phyloP scores from a whole-genome alignment of 2,113 vertebrate species.

The Marmota flaviventris region DNA sequence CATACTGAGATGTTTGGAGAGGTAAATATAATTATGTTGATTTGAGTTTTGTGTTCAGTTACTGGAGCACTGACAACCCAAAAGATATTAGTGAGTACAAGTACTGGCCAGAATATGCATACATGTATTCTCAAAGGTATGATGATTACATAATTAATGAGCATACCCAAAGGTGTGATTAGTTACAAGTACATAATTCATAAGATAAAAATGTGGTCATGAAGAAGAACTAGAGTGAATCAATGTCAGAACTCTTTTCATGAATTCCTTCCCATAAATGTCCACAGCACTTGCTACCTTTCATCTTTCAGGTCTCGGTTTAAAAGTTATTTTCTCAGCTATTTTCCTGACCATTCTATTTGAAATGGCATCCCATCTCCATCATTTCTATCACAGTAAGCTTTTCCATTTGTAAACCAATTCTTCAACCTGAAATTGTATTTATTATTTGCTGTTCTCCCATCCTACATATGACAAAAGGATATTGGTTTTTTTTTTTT shows the following conservation, averaged over 20 bases:
- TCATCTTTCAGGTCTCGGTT: background rate
- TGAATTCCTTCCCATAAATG: background rate
- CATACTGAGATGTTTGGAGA: too few relatives aligned
- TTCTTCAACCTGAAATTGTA: background rate
- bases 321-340: background rate
- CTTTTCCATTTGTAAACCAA: background rate
- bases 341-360: background rate
- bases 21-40: too few relatives aligned
- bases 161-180: background rate
- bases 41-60: too few relatives aligned
- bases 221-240: background rate
- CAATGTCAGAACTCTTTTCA: background rate
- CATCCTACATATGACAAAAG: background rate
- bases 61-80: too few relatives aligned
- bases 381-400: background rate
- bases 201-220: background rate
- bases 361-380: background rate
- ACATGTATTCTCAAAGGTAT: background rate
- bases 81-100: background rate
- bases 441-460: background rate
- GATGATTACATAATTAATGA: background rate
- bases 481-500: background rate
- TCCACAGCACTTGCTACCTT: background rate
- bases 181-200: background rate
- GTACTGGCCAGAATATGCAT: background rate